Percentiles rank a stretch among this genome's conserved stretches.
Conservation (phyloP, 2,888 invertebrate genomes). For the Dastarcus helophoroides region DNA sequence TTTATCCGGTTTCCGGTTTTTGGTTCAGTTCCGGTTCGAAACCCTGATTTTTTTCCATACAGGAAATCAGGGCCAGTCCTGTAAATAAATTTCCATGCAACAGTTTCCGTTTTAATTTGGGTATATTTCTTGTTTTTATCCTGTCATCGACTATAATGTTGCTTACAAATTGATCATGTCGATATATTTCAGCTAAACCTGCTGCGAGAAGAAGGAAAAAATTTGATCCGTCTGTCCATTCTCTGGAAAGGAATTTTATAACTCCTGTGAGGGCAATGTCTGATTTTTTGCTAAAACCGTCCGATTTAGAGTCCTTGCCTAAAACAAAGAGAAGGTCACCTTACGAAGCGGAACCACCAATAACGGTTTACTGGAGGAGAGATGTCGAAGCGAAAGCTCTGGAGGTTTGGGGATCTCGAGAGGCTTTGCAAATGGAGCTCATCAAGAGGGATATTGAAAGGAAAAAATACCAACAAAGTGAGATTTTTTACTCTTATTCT, state of each 20-base stretch:
- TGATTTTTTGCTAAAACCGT: conserved; percentile 79
- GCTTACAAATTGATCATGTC: too few relatives aligned
- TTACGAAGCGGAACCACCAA: conserved; percentile 84
- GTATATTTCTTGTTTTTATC: too few relatives aligned
- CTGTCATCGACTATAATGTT: too few relatives aligned
- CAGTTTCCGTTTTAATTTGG: too few relatives aligned
- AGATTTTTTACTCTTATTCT: too few relatives aligned
- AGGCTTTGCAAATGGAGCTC: conserved; percentile 66
- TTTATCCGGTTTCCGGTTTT: too few relatives aligned
- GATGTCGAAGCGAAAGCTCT: conserved; percentile 84
- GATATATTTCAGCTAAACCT: conserved; percentile 8
- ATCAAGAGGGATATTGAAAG: conserved; percentile 67
- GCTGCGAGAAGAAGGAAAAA: conserved; percentile 47
- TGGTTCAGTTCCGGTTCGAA: too few relatives aligned
- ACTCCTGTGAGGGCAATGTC: conserved; percentile 86
- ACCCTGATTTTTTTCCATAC: too few relatives aligned
- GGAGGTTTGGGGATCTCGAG: conserved; percentile 78
- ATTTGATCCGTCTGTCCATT: conserved; percentile 56
- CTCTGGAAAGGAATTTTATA: conserved; percentile 84
- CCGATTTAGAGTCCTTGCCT: conserved; percentile 73
- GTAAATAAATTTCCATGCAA: too few relatives aligned
- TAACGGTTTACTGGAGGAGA: conserved; percentile 85
- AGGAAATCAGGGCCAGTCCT: too few relatives aligned
- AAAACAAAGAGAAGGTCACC: conserved; percentile 88
- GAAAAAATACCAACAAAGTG: conserved; percentile 78